Conservation (phyloP, 1,140 invertebrate species). For the Drusus annulatus region DNA sequence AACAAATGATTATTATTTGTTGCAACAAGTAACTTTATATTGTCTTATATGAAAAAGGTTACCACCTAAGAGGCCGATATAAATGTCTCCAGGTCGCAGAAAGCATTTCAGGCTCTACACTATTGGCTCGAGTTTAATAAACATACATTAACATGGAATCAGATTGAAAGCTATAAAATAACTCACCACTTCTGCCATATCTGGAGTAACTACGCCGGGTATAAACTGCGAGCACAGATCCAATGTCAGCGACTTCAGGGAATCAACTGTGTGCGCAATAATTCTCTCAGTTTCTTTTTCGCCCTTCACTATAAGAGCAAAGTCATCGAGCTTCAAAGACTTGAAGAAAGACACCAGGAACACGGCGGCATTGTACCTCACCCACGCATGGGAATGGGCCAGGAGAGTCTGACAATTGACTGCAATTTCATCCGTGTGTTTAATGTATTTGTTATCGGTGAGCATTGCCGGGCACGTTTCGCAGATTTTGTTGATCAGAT, state of each 20-base stretch:
- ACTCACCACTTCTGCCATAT: conserved; percentile 77
- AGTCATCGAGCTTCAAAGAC: conserved; percentile 74
- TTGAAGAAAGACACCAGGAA: conserved; percentile 81
- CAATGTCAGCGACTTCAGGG: conserved; percentile 78
- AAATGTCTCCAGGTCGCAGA: no score
- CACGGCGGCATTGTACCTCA: conserved; percentile 82
- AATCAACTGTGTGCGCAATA: conserved; percentile 74
- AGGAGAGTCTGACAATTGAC: conserved; percentile 81
- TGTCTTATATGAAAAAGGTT: no score
- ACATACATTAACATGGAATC: no score
- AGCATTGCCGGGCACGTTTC: conserved; percentile 67
- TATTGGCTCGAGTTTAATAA: neutral
- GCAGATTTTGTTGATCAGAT: conserved; percentile 71
- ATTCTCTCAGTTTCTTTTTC: conserved; percentile 68
- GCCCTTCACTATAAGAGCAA: conserved; percentile 70
- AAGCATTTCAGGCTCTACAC: neutral
- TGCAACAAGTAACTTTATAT: no score
- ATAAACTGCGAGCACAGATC: conserved; percentile 83
- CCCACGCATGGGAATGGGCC: conserved; percentile 75
- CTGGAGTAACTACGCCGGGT: conserved; percentile 71
- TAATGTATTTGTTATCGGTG: conserved; percentile 64
- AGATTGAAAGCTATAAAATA: conserved; percentile 2
- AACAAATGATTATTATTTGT: no score
- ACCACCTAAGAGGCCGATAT: no score
- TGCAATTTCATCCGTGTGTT: conserved; percentile 75